Evolutionary conservation across 1,140 invertebrate genomes (phyloP).

Genomic region (Centruroides vittatus): DNA sequence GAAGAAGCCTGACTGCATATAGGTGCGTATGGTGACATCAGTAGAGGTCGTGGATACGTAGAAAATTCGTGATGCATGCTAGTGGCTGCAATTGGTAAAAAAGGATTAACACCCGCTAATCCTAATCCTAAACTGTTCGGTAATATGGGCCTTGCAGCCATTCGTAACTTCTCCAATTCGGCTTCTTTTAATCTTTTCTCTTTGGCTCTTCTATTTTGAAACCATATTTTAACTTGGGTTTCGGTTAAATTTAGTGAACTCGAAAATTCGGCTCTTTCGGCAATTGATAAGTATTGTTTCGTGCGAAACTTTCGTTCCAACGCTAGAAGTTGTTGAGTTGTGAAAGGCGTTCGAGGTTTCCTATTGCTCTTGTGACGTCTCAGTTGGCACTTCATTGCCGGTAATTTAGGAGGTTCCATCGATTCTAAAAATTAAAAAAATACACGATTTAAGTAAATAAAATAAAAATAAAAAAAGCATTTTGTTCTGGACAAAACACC

Average conservation of each 20-base stretch:
- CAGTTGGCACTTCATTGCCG: conserved; percentile 67
- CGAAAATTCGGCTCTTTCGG: conserved; percentile 92
- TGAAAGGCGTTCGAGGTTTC: conserved; percentile 94
- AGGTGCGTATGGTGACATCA: too few relatives aligned
- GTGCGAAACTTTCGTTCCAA: conserved; percentile 91
- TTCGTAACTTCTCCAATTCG: conserved; percentile 33
- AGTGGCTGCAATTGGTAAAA: too few relatives aligned
- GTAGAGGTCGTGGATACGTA: too few relatives aligned
- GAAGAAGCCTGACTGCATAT: too few relatives aligned
- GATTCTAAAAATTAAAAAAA: conserved; percentile 38
- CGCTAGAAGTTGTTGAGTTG: conserved; percentile 82
- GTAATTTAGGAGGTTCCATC: conserved; percentile 56
- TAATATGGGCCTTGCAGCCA: conserved; percentile 20
- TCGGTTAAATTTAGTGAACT: conserved; percentile 84
- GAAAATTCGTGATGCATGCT: too few relatives aligned
- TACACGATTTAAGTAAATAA: too few relatives aligned
- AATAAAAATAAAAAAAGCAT: too few relatives aligned
- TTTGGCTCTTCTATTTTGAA: conserved; percentile 38
- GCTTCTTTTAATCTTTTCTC: conserved; percentile 34
- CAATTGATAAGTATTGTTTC: conserved; percentile 92
- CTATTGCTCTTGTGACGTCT: conserved; percentile 91
- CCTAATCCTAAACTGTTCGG: conserved; percentile 4
- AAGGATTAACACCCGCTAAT: background rate
- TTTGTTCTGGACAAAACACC: too few relatives aligned
- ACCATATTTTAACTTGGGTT: conserved; percentile 46